These are phyloP conservation scores for Laupala kohalensis DNA, from an alignment of 1,140 invertebrate genomes.

Conservation along the genomic window DNA sequence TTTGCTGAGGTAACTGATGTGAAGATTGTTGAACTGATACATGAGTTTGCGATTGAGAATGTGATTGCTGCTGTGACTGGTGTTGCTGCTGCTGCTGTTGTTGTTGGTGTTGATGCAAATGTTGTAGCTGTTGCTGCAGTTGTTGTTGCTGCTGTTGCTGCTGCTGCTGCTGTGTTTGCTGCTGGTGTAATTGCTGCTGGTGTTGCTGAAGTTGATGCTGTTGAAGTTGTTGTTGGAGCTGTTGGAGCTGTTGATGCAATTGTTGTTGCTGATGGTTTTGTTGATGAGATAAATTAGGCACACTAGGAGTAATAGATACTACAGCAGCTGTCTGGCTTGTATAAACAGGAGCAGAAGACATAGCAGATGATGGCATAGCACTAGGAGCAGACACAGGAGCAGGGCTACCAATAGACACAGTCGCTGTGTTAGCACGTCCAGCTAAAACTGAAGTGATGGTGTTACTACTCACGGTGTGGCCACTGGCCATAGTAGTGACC, in stretches of 20 bases:
- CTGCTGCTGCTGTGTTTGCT: conserved; percentile 21
- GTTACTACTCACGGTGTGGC: conserved; percentile 54
- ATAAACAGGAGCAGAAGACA: conserved; percentile 19
- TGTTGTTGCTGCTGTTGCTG: conserved; percentile 8
- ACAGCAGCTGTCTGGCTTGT: conserved; percentile 21
- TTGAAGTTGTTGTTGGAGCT: conserved; percentile 32
- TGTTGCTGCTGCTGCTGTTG: conserved; percentile 21
- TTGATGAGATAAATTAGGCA: neutral
- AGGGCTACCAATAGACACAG: conserved; percentile 53
- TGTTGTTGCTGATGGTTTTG: neutral
- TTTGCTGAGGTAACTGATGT: conserved; percentile 24
- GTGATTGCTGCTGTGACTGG: conserved; percentile 31
- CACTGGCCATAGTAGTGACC: conserved; percentile 61
- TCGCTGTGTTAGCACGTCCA: conserved; percentile 56
- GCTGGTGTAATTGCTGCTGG: conserved; percentile 18
- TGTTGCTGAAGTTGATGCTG: conserved; percentile 25
- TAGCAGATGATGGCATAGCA: conserved; percentile 22
- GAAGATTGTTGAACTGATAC: neutral
- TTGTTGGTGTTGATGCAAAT: neutral
- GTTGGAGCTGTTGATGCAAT: neutral
- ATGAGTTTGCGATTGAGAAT: conserved; percentile 24
- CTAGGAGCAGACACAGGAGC: conserved; percentile 20
- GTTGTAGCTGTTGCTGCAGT: neutral
- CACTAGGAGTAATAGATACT: conserved; percentile 9
- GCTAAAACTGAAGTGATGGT: conserved; percentile 64